Percentiles rank a stretch among this genome's conserved stretches.
These are phyloP conservation scores for Eriosoma lanigerum DNA, from an alignment of 1,140 invertebrate species.

Conservation along the genomic window DNA sequence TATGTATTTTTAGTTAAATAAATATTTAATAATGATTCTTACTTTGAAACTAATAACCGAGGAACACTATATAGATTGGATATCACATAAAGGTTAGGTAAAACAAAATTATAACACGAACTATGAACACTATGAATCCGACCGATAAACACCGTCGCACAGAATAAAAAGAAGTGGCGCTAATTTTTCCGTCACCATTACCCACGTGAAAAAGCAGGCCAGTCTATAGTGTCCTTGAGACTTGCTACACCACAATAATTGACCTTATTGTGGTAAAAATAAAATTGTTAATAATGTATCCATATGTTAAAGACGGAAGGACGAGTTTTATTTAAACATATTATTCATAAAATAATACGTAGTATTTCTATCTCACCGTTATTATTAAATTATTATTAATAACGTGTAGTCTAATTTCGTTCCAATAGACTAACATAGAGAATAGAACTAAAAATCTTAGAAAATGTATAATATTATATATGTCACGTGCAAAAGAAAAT, in stretches of 20 bases:
- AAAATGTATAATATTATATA: no score
- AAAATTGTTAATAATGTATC: slow-evolving; percentile 2
- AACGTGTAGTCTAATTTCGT: background rate
- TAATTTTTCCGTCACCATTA: slow-evolving; percentile 18
- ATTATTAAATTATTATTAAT: no score
- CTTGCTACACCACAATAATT: background rate
- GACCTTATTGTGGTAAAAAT: slow-evolving; percentile 41
- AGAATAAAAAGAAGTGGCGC: slow-evolving; percentile 23
- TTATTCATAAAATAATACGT: background rate
- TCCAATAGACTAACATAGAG: background rate
- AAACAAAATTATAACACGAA: no score
- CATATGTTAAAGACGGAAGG: slow-evolving; percentile 25
- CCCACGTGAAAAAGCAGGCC: background rate
- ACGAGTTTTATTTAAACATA: slow-evolving; percentile 32
- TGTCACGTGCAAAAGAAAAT: no score
- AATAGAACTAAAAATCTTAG: no score
- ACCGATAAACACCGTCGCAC: background rate
- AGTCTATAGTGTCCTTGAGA: slow-evolving; percentile 29
- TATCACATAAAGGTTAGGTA: no score
- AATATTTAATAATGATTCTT: no score
- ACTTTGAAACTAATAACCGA: no score
- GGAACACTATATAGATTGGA: no score
- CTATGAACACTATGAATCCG: background rate
- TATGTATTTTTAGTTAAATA: no score
- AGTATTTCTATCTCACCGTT: no score